Conservation (phyloP, 2,888 invertebrate species). For the Trissoscelio sp. region DNA sequence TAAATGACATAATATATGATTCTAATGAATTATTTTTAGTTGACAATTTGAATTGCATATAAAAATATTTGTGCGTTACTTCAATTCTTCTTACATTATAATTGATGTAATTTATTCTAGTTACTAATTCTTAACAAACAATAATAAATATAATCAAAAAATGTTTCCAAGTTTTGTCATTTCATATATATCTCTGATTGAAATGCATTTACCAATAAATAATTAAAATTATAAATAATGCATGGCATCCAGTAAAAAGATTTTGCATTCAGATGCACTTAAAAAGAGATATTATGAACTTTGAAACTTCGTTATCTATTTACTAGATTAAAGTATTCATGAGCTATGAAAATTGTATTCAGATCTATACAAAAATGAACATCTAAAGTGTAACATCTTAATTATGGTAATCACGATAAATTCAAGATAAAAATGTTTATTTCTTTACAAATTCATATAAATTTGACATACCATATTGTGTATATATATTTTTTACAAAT, state of each 20-base stretch:
- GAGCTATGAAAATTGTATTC: constrained; percentile 44
- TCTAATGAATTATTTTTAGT: background rate
- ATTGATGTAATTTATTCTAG: no score
- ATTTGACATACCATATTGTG: no score
- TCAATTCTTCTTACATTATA: no score
- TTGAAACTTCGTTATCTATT: background rate
- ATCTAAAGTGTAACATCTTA: no score
- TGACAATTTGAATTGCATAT: background rate
- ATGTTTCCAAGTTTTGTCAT: constrained; percentile 12
- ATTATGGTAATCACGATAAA: no score
- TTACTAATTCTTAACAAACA: no score
- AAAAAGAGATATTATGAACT: no score
- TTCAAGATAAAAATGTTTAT: background rate
- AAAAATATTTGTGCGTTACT: constrained; percentile 12
- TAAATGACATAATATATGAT: background rate
- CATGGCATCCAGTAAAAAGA: background rate
- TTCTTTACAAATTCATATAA: background rate
- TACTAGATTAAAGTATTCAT: constrained; percentile 10
- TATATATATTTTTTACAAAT: no score
- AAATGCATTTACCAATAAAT: background rate
- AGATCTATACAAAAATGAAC: background rate
- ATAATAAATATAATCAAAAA: no score
- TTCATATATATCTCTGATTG: constrained; percentile 26
- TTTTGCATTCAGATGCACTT: no score
- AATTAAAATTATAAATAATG: constrained; percentile 5